Evolutionary conservation across 2,113 vertebrate genomes (phyloP).

Genomic region (Atrichornis clamosus): DNA sequence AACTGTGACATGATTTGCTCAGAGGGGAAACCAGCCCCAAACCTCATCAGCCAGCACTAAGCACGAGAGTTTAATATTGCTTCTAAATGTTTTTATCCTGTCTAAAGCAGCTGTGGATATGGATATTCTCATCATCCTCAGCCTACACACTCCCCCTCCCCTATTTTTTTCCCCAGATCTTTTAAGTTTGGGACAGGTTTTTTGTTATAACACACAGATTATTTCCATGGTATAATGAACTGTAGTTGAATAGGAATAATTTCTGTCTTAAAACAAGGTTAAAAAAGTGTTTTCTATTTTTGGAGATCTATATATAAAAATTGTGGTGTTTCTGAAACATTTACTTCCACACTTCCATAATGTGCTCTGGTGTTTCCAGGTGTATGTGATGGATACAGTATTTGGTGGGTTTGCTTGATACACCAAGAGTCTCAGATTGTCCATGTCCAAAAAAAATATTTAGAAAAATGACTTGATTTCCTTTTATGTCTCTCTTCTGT

Average conservation of each 20-base stretch:
- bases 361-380: neutral
- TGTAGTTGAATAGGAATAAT: neutral
- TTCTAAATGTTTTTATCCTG: neutral
- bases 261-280: neutral
- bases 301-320: neutral
- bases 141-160: neutral
- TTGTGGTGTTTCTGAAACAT: neutral
- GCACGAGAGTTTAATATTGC: neutral
- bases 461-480: neutral
- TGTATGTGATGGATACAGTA: neutral
- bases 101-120: neutral
- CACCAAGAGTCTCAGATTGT: neutral
- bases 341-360: neutral
- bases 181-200: neutral
- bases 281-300: neutral
- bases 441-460: neutral
- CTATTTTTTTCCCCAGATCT: accelerated
- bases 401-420: neutral
- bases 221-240: neutral
- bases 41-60: neutral
- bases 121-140: neutral
- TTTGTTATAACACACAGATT: neutral
- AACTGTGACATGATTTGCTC: neutral
- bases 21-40: neutral
- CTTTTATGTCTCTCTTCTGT: constrained; percentile 2